A percentile compares a stretch with the other conserved stretches of the same genome.
Conservation (phyloP, 1,140 invertebrate genomes). For the Thaumetopoea pityocampa region DNA sequence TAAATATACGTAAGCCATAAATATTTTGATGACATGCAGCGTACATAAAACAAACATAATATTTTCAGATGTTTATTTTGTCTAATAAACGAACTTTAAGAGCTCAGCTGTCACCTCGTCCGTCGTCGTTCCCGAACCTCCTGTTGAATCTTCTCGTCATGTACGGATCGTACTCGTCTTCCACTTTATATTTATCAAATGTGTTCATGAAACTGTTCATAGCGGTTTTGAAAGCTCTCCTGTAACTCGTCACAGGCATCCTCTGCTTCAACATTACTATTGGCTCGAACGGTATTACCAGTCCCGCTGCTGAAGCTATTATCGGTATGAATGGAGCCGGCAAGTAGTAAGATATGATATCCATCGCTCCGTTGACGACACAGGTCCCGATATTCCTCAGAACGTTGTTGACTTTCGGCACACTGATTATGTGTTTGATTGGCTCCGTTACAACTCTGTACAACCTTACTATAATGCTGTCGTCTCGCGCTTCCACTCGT, state of each 20-base stretch:
- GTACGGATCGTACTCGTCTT: slow-evolving; percentile 53
- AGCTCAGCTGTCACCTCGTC: no score
- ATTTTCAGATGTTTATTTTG: no score
- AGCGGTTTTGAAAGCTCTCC: slow-evolving; percentile 51
- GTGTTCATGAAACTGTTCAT: slow-evolving; percentile 53
- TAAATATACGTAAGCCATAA: no score
- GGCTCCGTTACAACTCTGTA: slow-evolving; percentile 16
- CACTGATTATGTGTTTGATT: slow-evolving; percentile 30
- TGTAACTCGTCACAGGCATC: slow-evolving; percentile 60
- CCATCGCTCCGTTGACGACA: slow-evolving; percentile 60
- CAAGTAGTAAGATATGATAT: slow-evolving; percentile 51
- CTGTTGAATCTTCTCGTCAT: slow-evolving; percentile 60
- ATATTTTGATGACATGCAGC: no score
- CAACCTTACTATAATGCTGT: slow-evolving; percentile 7
- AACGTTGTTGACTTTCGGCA: slow-evolving; percentile 43
- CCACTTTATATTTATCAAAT: slow-evolving; percentile 47
- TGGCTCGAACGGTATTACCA: slow-evolving; percentile 61
- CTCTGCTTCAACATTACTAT: slow-evolving; percentile 46
- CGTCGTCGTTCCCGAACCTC: slow-evolving; percentile 38
- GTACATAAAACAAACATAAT: no score
- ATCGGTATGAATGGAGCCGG: slow-evolving; percentile 58
- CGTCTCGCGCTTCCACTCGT: neutral
- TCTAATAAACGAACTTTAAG: no score
- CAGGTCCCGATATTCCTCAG: slow-evolving; percentile 56
- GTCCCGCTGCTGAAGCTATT: slow-evolving; percentile 55